Conservation (phyloP, 2,888 invertebrate species). For the Syritta pipiens region DNA sequence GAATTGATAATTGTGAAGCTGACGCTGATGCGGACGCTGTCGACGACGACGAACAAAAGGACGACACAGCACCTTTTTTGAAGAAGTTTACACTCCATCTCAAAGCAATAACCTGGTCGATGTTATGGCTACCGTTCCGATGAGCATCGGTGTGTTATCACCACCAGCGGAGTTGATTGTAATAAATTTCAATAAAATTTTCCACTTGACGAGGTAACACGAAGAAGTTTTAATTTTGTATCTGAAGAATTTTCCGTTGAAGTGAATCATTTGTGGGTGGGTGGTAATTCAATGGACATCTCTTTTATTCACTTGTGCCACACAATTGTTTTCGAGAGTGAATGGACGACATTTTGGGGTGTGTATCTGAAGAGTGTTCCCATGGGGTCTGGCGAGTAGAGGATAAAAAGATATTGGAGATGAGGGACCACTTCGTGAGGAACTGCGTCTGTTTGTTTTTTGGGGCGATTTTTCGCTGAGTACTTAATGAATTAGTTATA, state of each 20-base stretch:
- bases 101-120: conserved; percentile 54
- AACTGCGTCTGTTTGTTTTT: conserved; percentile 20
- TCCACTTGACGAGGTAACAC: conserved; percentile 61
- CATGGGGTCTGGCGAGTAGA: conserved; percentile 22
- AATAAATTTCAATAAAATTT: conserved; percentile 64
- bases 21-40: conserved; percentile 14
- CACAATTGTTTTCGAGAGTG: conserved; percentile 38
- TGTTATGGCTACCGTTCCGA: conserved; percentile 43
- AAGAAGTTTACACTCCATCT: conserved; percentile 37
- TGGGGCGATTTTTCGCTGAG: conserved; percentile 51
- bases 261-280: conserved; percentile 14
- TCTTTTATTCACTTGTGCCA: conserved; percentile 14
- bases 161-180: conserved; percentile 39
- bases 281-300: conserved; percentile 31
- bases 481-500: conserved; percentile 55
- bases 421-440: not conserved
- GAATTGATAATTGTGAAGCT: conserved; percentile 54
- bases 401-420: conserved; percentile 11
- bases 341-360: conserved; percentile 39
- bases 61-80: conserved; percentile 53
- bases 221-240: conserved; percentile 51
- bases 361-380: conserved; percentile 50
- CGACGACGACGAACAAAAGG: conserved; percentile 25
- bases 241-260: conserved; percentile 50
- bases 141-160: conserved; percentile 46